Base-by-base conservation (phyloP, 2,888 invertebrate genomes). In the Cremastinae sp. region DNA sequence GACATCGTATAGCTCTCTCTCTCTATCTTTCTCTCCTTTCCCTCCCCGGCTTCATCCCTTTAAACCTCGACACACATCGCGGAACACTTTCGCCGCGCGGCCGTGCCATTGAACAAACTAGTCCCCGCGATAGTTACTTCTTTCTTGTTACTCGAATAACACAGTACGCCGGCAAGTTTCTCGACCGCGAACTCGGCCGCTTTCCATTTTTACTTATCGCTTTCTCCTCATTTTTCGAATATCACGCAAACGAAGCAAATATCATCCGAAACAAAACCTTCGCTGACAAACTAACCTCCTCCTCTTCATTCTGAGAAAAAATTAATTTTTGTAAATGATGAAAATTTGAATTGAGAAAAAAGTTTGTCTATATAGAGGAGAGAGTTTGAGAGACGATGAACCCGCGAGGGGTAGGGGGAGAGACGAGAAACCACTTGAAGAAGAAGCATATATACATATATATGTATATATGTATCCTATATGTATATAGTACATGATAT, bases 21-120 rank as follows among this genome's bases (percentile, higher is more conserved):
- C 51, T 73, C 70, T 64, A 39, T 64, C 68, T 64, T 72, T 71
- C 51, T 58, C 14, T 12, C 14, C n/a, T n/a, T n/a, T 7, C 75
- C 69, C 62, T 65, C 62, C 53, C 45, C 37, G 28, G 51, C n/a
- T 51, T 49, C 43, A 41, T 71, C 47, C 72, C 56, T 58, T 68
- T 56, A 58, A 37, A 49, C 72, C 68, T 22, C 22, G 62, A 61
- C 56, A 74, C 72, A 78, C 78, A 73, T 74, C 68, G 45, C 41
- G 55, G 71, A 66, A 74, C 73, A 69, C 51, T 71, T 71, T 68
- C 45, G 58, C 45, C 18, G 43, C 37, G 45, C 53, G 72, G 80
- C 82, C 84, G 85, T 87, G 84, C 88, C 87, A 88, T 88, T 88
- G 87, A 88, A 88, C 87, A 86, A 87, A 89, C 88, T 89, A 88